Base-by-base conservation (phyloP, 1,140 invertebrate genomes). In the Bombyx mandarina region DNA sequence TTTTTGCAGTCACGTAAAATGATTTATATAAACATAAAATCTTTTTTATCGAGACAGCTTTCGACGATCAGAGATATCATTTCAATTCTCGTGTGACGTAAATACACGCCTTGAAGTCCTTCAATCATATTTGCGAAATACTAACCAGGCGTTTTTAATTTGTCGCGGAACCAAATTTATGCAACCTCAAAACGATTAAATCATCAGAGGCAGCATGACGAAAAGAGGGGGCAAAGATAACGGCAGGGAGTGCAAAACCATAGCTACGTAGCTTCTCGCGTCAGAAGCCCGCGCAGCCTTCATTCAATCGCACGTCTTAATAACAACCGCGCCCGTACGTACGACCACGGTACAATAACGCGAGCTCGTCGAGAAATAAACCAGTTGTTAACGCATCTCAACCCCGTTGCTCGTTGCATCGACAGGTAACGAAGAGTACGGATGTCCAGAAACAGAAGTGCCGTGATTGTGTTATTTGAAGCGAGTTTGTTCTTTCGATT, bases 381-480 rank as follows among this genome's bases (percentile, higher is more conserved):
- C 8, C 50, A 10, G 18, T 18, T 18, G 12, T 18, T 18, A 18
- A 1, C 50, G 22, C 22, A 22, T 18, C 42, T 51, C 10, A 35
- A 7, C 50, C 7, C 50, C 8, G 6, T 2, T 35, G 7, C 50
- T 51, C 18, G 50, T 51, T 26, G 50, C 7, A 10, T 22, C 50
- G 51, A 56, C 62, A 66, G 58, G 48, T 49, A 54, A 55, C 65
- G 57, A 73, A 81, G 26, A 35, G 26, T 81, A 77, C 72, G 67
- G 57, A 68, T 58, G 62, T 62, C 64, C 64, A 71, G 71, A 65
- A 71, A 60, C 52, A 45, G 5, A 50, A 75, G 79, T 80, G 74
- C 57, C 66, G 73, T 77, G 79, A 73, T 62, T 71, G 81, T 82
- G 79, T 63, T 75, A 72, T 75, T 77, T 81, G 71, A 77, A 61